A percentile compares a stretch with the other conserved stretches of the same genome.
Evolutionary conservation across 2,113 vertebrate genomes (phyloP).

Genomic region (Xenus cinereus): DNA sequence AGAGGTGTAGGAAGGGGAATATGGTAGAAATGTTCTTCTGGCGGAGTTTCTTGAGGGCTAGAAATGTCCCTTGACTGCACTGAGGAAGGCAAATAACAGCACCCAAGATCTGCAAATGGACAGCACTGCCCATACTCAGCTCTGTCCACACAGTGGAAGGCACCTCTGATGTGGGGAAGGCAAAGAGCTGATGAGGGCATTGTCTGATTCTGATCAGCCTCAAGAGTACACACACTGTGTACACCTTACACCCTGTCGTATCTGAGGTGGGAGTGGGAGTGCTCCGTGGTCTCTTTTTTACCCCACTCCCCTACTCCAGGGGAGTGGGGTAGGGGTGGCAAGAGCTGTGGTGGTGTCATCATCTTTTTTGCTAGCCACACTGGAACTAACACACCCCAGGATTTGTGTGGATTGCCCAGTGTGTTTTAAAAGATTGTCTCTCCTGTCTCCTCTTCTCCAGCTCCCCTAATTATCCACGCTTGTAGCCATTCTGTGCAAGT

Average conservation of each 20-base stretch:
- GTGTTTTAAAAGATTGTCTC: background rate
- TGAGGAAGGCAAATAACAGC: background rate
- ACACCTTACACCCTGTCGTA: background rate
- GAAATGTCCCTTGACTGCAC: background rate
- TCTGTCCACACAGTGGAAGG: background rate
- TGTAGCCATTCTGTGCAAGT: background rate
- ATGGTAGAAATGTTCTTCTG: background rate
- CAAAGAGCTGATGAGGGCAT: background rate
- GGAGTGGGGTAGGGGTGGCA: background rate
- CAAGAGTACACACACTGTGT: fast-evolving
- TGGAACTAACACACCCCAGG: background rate
- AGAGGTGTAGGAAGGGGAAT: background rate
- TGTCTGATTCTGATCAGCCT: background rate
- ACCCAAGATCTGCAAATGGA: background rate
- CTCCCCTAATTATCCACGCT: background rate
- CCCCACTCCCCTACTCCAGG: background rate
- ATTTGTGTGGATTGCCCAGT: background rate
- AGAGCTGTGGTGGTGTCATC: background rate
- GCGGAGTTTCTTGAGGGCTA: background rate
- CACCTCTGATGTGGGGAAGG: background rate
- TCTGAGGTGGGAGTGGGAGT: background rate
- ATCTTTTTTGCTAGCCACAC: background rate
- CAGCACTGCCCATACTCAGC: background rate
- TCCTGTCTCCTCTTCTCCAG: background rate
- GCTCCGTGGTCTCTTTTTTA: background rate